These are phyloP conservation scores for Herpailurus yagouaroundi DNA, from an alignment of 2,113 vertebrate species.

Conservation along the genomic window DNA sequence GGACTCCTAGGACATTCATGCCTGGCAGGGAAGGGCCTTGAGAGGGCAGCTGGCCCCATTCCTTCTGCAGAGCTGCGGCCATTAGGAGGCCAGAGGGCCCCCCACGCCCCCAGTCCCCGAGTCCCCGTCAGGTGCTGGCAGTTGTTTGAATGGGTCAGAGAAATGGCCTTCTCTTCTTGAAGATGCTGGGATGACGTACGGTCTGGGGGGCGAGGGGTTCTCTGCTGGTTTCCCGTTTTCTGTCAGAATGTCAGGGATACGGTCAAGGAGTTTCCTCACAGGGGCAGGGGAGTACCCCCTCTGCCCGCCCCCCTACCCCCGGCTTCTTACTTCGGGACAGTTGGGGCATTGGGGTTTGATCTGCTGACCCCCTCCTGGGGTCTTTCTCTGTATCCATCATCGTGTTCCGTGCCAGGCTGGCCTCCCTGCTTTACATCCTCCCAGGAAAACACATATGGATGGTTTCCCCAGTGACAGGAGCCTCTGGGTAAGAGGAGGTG, in stretches of 20 bases:
- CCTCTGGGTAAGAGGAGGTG: background rate
- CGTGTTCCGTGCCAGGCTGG: background rate
- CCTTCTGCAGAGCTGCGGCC: background rate
- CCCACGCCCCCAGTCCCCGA: background rate
- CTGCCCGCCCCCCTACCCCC: too few species aligned
- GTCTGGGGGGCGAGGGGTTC: background rate
- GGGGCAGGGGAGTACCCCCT: background rate
- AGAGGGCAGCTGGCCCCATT: background rate
- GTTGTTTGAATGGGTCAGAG: background rate
- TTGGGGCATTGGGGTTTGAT: background rate
- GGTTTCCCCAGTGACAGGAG: background rate
- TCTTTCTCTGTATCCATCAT: background rate
- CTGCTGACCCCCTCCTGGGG: rapidly evolving
- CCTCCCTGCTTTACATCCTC: background rate
- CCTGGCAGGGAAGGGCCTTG: background rate
- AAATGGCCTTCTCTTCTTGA: background rate
- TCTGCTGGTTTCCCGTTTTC: background rate
- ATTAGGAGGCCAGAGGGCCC: background rate
- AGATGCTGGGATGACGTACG: background rate
- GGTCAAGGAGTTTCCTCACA: background rate
- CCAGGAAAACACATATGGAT: background rate
- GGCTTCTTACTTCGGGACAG: background rate
- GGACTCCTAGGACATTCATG: background rate
- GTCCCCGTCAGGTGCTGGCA: background rate
- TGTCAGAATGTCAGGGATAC: background rate